Evolutionary conservation across 2,888 invertebrate species (phyloP), one percentile per base, ranked within the genome.

Genomic region (Apoda limacodes): DNA sequence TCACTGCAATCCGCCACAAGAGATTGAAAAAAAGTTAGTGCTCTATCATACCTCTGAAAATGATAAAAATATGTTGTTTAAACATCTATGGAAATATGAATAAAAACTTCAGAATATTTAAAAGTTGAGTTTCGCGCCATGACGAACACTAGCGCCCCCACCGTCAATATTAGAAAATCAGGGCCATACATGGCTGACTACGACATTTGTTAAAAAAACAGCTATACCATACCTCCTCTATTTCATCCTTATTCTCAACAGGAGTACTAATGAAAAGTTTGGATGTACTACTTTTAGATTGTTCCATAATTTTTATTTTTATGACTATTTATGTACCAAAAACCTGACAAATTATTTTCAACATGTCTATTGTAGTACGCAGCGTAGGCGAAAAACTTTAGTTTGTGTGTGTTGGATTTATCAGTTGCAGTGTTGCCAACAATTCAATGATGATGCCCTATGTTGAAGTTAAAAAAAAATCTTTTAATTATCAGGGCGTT

Each of bases 11-110:
- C 94, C 44, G 86, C 83, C 36, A 89, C 89, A 50, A 94, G 82
- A 50, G 85, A 86, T 69, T 90, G 90, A 42, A 95, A 84, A 57
- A 85, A 86, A 53, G 82, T 83, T 71, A 89, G 92, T 54, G 92
- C 91, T 60, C 92, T 87, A 66, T 96, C 95, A 60, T 93, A 90
- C 84, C 93, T 93, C 96, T 97, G 86, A 59, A 84, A 84, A 54
- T 43, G 51, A 57, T 62, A 39, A 40, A 32, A 38, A 28, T 20
- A 22, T 24, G 35, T 31, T 22, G 12, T 31, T 29, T 25, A 32
- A 20, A 22, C 47, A 46, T 43, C 39, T 44, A 33, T 40, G 42
- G 39, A 42, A 44, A 51, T 35, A 44, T 42, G 39, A 36, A 40
- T 36, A 36, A 40, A 52, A 48, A 43, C 40, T 43, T 41, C 40